Percentiles rank a stretch among this genome's conserved stretches.
Conservation (phyloP, 2,888 invertebrate species). For the Sclerodermus sp. region DNA sequence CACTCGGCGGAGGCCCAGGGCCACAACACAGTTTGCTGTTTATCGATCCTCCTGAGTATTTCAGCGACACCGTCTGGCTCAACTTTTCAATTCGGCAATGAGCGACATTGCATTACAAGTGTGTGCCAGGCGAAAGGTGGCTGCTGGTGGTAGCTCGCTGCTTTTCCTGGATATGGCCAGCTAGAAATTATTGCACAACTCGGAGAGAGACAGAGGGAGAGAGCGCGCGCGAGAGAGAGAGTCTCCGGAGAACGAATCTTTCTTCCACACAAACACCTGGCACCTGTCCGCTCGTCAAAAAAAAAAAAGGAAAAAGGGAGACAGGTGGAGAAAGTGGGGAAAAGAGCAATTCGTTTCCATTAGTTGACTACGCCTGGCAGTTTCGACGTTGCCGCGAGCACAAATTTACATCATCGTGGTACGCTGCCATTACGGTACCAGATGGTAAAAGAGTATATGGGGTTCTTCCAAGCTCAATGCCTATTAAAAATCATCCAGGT, state of each 20-base stretch:
- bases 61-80: conserved; percentile 11
- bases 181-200: conserved; percentile 7
- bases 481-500: neutral
- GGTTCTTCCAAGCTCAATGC: neutral
- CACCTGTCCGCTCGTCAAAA: conserved; percentile 24
- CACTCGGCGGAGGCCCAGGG: neutral
- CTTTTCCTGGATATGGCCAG: neutral
- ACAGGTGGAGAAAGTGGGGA: conserved; percentile 16
- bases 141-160: neutral
- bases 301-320: conserved; percentile 7
- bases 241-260: conserved; percentile 16
- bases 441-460: neutral
- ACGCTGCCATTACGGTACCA: neutral
- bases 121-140: neutral
- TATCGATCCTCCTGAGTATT: conserved; percentile 13
- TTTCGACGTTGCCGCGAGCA: conserved; percentile 29
- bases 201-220: no score
- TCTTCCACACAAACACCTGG: neutral
- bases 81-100: conserved; percentile 22
- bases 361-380: conserved; percentile 18
- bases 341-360: conserved; percentile 35
- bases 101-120: conserved; percentile 5
- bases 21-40: conserved; percentile 4
- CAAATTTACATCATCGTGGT: conserved; percentile 28
- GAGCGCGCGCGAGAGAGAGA: no score